Percentiles rank a stretch among this genome's conserved stretches.
Conservation (phyloP, 2,888 invertebrate genomes). For the Rugalucina vietnamica region DNA sequence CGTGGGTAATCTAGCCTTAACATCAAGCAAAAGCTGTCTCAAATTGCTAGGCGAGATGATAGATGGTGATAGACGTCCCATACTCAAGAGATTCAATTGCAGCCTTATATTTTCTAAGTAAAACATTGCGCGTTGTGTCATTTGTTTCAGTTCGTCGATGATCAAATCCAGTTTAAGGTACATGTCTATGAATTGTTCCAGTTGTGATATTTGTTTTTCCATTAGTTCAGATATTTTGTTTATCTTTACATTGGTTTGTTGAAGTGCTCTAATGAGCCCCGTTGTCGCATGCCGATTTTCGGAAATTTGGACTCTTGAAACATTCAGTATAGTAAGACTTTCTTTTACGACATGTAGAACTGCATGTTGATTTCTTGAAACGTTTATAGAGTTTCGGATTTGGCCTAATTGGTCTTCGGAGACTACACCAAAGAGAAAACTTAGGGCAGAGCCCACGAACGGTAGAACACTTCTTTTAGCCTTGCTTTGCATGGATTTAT, state of each 20-base stretch:
- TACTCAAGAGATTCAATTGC: constrained; percentile 17
- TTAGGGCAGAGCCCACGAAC: constrained; percentile 28
- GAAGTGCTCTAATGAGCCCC: no score
- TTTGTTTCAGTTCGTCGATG: no score
- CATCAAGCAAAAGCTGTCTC: not conserved
- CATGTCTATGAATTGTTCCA: no score
- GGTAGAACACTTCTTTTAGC: constrained; percentile 26
- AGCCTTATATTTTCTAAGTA: constrained; percentile 10
- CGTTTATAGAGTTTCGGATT: constrained; percentile 24
- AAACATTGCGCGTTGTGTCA: no score
- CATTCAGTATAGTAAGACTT: constrained; percentile 29
- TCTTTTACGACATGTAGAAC: constrained; percentile 25
- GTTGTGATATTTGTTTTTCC: no score
- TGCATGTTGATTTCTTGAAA: constrained; percentile 27
- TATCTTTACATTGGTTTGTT: no score
- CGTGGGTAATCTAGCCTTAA: constrained; percentile 15
- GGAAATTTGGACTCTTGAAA: constrained; percentile 20
- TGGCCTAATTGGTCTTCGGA: constrained; percentile 25
- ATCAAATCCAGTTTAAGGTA: no score
- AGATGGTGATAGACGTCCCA: constrained; percentile 2
- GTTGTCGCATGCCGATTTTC: constrained; percentile 22
- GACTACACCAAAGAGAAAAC: constrained; percentile 38
- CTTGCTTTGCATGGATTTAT: not conserved
- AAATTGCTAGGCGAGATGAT: constrained; percentile 26
- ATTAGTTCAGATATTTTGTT: no score